Conservation (phyloP, 1,140 invertebrate species). For the Platyscapa corneri region DNA sequence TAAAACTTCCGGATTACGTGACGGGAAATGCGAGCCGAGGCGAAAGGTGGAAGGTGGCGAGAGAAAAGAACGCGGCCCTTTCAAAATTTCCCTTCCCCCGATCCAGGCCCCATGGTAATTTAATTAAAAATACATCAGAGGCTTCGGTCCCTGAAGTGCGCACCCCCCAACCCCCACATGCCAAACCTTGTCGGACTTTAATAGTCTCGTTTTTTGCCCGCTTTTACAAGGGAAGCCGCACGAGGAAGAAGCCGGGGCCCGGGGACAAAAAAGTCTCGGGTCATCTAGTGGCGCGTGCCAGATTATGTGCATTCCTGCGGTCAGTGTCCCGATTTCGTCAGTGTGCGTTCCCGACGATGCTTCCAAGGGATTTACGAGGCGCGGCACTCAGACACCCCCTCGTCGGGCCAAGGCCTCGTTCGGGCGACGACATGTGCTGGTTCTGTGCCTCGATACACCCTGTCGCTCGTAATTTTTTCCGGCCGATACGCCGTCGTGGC, state of each 20-base stretch:
- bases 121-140: background rate
- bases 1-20: conserved; percentile 30
- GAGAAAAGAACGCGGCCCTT: background rate
- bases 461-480: conserved; percentile 51
- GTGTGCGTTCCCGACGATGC: background rate
- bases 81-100: background rate
- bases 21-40: background rate
- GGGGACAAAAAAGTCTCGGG: background rate
- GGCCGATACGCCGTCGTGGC: background rate
- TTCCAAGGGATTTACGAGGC: background rate
- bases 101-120: background rate
- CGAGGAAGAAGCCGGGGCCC: background rate
- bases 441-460: conserved; percentile 51
- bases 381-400: background rate
- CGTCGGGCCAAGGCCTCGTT: no score
- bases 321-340: background rate
- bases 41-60: background rate
- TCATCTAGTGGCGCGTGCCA: background rate
- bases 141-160: background rate
- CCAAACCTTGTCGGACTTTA: background rate
- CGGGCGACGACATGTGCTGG: conserved; percentile 57
- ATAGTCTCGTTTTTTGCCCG: background rate
- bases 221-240: background rate
- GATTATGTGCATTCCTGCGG: conserved; percentile 20
- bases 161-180: no score